Percentiles rank a stretch among this genome's conserved stretches.
Evolutionary conservation across 2,113 vertebrate genomes (phyloP).

Genomic region (Cricetomys ansorgei): DNA sequence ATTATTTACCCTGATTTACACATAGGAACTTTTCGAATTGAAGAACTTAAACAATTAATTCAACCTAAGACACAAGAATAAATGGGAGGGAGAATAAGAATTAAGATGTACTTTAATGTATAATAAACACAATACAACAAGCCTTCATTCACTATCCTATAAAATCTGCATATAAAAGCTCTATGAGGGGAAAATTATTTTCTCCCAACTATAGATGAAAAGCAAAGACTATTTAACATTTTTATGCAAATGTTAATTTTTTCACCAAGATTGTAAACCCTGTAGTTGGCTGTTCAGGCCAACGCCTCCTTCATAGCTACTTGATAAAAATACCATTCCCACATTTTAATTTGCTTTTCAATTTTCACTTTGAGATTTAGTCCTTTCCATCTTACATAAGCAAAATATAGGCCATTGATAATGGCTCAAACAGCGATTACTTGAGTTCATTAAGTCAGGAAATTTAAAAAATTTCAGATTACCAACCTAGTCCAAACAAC

Average conservation of each 20-base stretch:
- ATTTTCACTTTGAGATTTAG: background rate
- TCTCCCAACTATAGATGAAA: background rate
- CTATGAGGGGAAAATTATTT: background rate
- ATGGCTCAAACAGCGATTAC: background rate
- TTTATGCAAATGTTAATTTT: background rate
- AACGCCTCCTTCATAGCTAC: background rate
- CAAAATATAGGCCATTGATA: background rate
- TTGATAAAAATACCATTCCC: background rate
- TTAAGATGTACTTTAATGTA: background rate
- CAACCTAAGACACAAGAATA: background rate
- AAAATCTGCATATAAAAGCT: background rate
- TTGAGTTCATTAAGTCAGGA: background rate
- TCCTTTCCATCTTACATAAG: background rate
- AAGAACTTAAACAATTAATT: constrained; percentile 21
- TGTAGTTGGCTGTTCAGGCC: background rate
- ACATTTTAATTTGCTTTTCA: background rate
- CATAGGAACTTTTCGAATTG: background rate
- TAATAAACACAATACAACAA: background rate
- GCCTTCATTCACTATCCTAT: background rate
- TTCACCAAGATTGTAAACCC: background rate
- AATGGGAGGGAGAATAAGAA: background rate
- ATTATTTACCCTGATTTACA: background rate
- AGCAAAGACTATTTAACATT: background rate
- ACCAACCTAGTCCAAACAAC: background rate
- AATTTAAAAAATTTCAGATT: background rate